Base-by-base conservation (phyloP, 1,140 invertebrate genomes). In the Bombus picipes region DNA sequence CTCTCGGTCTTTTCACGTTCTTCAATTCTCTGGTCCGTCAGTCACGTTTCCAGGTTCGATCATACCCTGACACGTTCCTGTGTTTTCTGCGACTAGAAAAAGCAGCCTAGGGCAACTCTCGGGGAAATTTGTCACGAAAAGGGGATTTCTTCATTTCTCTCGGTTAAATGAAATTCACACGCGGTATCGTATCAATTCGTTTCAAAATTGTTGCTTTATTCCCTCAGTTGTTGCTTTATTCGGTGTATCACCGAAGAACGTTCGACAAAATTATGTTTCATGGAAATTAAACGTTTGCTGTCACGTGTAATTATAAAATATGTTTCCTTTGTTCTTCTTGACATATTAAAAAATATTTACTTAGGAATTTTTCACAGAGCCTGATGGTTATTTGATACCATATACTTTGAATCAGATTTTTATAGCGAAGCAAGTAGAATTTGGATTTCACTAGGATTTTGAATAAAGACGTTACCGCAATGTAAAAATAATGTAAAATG, bases 11-110 rank as follows among this genome's bases (percentile, higher is more conserved):
- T 62, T 68, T 72, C 53, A 66, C 37, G 76, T 62, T 32, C 39
- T 53, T 79, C 53, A 25, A 79, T 72, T 84, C 66, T 59, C 12
- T 22, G 76, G 41, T 22, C 53, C 75, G 83, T 76, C 73, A 53
- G 81, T 68, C 73, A 66, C 32, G 57, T 72, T 83, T 77, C 34
- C 66, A 85, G 41, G 39, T 80, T 80, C 47, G 53, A 71, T 85
- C 77, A 59, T 70, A 62, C n/a, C 18, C 28, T 32, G 34, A 47
- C 68, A 47, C 57, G 22, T 41, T 25, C 18, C 22, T 15, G 25
- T 18, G 57, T 65, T 68, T n/a, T 15, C 9, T 28, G 34, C 25
- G 28, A 32, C 47, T 25, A 41, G 32, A 3, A 66, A 82, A 66
- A 75, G 25, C 57, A 53, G 59, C 65, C 41, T 6, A 3, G 15